These are phyloP conservation scores for Suncus etruscus DNA, from an alignment of 2,113 vertebrate species.

Conservation along the genomic window DNA sequence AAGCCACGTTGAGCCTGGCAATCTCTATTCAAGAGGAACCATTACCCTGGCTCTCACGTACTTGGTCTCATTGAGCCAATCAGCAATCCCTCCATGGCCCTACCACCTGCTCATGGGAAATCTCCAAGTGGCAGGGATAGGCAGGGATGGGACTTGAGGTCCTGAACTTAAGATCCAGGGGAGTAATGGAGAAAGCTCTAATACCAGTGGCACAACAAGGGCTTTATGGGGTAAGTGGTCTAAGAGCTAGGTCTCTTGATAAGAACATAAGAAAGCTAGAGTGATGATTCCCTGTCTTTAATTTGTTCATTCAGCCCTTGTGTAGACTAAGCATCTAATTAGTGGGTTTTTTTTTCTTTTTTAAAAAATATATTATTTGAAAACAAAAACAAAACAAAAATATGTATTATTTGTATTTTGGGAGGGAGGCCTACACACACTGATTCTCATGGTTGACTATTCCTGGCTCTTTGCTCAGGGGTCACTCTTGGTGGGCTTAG, in stretches of 20 bases:
- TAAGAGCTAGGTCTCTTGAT: neutral
- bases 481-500: too few species aligned
- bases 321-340: neutral
- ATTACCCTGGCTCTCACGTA: neutral
- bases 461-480: too few species aligned
- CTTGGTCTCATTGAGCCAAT: too few species aligned
- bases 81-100: too few species aligned
- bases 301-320: neutral
- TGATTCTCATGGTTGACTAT: too few species aligned
- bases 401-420: too few species aligned
- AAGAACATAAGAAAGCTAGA: neutral
- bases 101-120: neutral
- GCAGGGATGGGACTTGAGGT: fast-evolving
- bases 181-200: neutral
- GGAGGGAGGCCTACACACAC: too few species aligned
- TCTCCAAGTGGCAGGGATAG: neutral
- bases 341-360: neutral
- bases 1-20: neutral
- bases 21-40: fast-evolving
- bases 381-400: too few species aligned
- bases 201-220: neutral
- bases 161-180: neutral
- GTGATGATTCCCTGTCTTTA: neutral
- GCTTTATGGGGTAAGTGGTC: neutral
- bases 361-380: too few species aligned